Evolutionary conservation across 2,888 invertebrate genomes (phyloP).

Genomic region (Plutella xylostella): DNA sequence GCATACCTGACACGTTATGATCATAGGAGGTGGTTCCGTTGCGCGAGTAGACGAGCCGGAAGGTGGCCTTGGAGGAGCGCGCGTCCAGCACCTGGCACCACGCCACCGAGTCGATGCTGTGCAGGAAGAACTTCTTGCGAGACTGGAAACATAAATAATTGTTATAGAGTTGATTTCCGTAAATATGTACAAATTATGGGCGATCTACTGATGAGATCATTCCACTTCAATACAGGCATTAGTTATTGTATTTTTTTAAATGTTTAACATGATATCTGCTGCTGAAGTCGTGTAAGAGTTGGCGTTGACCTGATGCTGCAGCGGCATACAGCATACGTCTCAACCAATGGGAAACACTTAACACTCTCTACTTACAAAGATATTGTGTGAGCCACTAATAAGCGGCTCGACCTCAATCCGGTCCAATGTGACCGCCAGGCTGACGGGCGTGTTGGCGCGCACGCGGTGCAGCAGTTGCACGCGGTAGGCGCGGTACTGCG

Average conservation of each 20-base stretch:
- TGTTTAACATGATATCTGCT: too few relatives aligned
- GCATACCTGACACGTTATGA: conserved; percentile 38
- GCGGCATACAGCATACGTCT: too few relatives aligned
- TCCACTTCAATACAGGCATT: too few relatives aligned
- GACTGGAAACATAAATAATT: conserved; percentile 53
- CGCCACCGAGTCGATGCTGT: conserved; percentile 88
- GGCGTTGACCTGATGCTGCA: too few relatives aligned
- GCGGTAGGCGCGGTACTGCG: conserved; percentile 29
- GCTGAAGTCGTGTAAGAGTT: too few relatives aligned
- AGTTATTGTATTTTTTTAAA: too few relatives aligned
- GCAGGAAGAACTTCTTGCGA: conserved; percentile 83
- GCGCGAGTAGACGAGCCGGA: conserved; percentile 78
- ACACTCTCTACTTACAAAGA: conserved; percentile 55
- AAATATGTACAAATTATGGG: too few relatives aligned
- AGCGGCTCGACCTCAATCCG: conserved; percentile 92
- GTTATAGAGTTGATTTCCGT: too few relatives aligned
- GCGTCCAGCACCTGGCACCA: conserved; percentile 86
- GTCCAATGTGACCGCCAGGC: conserved; percentile 89
- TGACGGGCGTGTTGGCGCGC: conserved; percentile 84
- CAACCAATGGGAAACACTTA: too few relatives aligned
- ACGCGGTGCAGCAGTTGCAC: conserved; percentile 85
- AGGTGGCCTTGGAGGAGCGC: conserved; percentile 78
- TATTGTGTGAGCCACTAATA: conserved; percentile 73
- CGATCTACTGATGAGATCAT: too few relatives aligned
- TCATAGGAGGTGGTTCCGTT: conserved; percentile 31